A percentile compares a stretch with the other conserved stretches of the same genome.
Conservation (phyloP, 2,888 invertebrate species). For the Tipula vernalis region DNA sequence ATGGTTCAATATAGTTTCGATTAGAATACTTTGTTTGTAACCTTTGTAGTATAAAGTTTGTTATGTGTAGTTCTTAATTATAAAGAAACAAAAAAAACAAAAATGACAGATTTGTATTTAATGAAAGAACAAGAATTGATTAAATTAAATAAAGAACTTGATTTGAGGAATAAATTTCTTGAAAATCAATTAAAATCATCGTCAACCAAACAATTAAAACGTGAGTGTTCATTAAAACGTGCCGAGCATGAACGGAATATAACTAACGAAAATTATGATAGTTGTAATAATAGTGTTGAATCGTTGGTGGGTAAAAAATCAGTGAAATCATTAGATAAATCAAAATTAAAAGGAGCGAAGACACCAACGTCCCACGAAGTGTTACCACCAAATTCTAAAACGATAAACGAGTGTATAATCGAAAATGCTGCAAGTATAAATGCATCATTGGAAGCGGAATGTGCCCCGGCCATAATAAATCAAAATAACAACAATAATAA, state of each 20-base stretch:
- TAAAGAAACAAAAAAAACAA: not conserved
- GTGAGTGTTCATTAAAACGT: conserved; percentile 7
- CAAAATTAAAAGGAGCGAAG: not conserved
- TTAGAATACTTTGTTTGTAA: not conserved
- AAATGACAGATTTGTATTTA: conserved; percentile 5
- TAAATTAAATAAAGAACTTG: conserved; percentile 8
- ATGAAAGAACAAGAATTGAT: conserved; percentile 9
- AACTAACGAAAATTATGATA: not conserved
- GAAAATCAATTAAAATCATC: conserved; percentile 16
- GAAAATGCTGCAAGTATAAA: not conserved
- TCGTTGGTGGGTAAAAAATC: not conserved
- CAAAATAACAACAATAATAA: not conserved
- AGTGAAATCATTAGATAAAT: not conserved
- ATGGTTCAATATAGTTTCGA: not conserved
- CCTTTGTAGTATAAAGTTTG: not conserved
- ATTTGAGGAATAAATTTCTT: conserved; percentile 5
- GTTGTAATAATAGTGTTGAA: not conserved
- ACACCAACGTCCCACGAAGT: not conserved
- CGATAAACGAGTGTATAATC: not conserved
- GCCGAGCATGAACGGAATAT: not conserved
- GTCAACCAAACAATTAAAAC: not conserved
- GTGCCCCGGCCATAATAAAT: not conserved
- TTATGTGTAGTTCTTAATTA: not conserved
- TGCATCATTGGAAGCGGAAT: not conserved
- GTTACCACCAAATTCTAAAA: not conserved